Evolutionary conservation across 2,113 vertebrate species (phyloP).

Genomic region (Cryptotis parvus): DNA sequence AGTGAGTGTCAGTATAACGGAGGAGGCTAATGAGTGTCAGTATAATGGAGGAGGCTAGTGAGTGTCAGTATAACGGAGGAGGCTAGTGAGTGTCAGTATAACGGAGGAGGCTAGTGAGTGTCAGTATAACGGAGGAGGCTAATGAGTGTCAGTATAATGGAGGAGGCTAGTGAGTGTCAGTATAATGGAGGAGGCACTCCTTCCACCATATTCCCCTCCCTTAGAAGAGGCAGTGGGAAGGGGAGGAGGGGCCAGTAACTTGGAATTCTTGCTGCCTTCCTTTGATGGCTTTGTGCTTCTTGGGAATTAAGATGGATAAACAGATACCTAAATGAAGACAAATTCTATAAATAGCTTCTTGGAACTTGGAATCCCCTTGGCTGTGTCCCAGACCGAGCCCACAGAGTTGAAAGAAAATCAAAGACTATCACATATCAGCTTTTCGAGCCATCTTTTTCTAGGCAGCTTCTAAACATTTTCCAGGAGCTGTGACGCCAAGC

Average conservation of each 20-base stretch:
- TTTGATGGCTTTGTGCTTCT: neutral
- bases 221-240: neutral
- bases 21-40: too few relatives aligned
- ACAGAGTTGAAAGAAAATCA: conserved; percentile 29
- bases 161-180: neutral
- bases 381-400: neutral
- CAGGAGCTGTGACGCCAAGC: neutral
- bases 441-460: conserved; percentile 4
- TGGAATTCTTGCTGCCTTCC: conserved; percentile 26
- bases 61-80: neutral
- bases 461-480: neutral
- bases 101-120: neutral
- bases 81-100: too few relatives aligned
- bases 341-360: neutral
- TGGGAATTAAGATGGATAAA: conserved; percentile 22
- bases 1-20: neutral
- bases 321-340: neutral
- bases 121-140: neutral
- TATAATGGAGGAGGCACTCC: neutral
- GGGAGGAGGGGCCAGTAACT: neutral
- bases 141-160: neutral
- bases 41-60: neutral
- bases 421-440: neutral
- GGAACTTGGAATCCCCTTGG: neutral
- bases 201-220: neutral